Percentiles rank a stretch among this genome's conserved stretches.
Conservation (phyloP, 1,140 invertebrate species). For the Samia ricini region DNA sequence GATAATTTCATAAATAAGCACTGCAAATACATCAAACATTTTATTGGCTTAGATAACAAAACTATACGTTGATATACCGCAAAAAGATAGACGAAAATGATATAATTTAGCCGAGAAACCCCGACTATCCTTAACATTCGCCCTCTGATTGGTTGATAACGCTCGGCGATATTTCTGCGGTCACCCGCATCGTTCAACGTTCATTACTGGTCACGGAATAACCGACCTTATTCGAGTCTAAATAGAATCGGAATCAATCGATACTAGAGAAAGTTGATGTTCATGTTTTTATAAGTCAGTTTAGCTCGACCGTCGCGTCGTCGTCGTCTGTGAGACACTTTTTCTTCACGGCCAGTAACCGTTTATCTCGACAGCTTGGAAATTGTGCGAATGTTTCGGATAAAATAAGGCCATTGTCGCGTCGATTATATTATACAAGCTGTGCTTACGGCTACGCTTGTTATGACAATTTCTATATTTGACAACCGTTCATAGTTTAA, state of each 20-base stretch:
- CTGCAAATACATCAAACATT: no score
- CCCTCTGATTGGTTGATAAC: slow-evolving; percentile 28
- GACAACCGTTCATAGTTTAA: no score
- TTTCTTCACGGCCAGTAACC: slow-evolving; percentile 9
- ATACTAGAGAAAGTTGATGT: not conserved
- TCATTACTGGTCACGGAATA: not conserved
- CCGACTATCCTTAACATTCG: slow-evolving; percentile 22
- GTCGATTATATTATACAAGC: not conserved
- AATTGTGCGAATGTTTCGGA: slow-evolving; percentile 8
- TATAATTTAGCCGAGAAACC: not conserved
- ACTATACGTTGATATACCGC: not conserved
- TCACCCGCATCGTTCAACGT: slow-evolving; percentile 1
- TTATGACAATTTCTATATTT: no score
- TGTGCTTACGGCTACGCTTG: no score
- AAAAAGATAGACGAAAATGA: slow-evolving; percentile 1
- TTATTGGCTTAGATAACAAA: not conserved
- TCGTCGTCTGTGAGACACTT: no score
- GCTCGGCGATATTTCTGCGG: slow-evolving; percentile 13
- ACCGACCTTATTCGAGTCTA: not conserved
- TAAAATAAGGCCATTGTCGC: slow-evolving; percentile 3
- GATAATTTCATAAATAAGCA: no score
- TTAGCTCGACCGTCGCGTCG: slow-evolving; percentile 12
- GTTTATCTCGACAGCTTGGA: slow-evolving; percentile 12
- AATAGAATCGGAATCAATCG: not conserved
- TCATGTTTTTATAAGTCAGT: slow-evolving; percentile 25